These are phyloP conservation scores for Edolisoma coerulescens DNA, from an alignment of 2,113 vertebrate genomes.

Conservation along the genomic window DNA sequence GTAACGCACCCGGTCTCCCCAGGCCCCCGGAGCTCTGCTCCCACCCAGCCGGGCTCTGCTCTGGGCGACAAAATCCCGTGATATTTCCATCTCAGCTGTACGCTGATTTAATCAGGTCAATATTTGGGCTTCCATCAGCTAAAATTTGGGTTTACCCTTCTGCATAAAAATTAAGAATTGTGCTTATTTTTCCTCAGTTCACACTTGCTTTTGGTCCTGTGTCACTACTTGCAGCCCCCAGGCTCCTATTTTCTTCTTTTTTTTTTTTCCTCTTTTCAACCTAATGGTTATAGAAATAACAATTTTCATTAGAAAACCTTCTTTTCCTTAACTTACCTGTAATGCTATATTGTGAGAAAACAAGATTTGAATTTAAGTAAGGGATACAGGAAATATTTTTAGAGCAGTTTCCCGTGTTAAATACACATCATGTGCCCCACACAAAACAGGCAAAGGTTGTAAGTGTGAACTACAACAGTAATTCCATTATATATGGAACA, in stretches of 20 bases:
- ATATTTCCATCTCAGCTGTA: background rate
- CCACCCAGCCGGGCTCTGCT: background rate
- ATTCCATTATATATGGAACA: background rate
- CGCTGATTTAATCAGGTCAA: background rate
- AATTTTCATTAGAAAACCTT: background rate
- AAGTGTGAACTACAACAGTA: background rate
- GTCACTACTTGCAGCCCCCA: background rate
- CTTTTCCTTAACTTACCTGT: background rate
- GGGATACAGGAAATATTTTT: background rate
- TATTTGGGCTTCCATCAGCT: background rate
- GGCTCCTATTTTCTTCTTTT: background rate
- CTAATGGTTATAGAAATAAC: background rate
- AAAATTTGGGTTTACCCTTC: background rate
- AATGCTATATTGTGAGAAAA: background rate
- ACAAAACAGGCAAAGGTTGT: background rate
- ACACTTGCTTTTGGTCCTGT: background rate
- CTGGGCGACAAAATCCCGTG: fast-evolving
- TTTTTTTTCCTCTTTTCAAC: background rate
- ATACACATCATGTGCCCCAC: background rate
- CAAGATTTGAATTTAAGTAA: background rate
- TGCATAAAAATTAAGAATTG: background rate
- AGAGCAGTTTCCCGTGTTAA: background rate
- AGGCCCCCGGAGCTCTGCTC: fast-evolving
- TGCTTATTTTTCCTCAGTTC: background rate
- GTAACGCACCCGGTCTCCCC: background rate